A percentile compares a stretch with the other conserved stretches of the same genome.
Evolutionary conservation across 2,797 vertebrate genomes (phyloP).

Genomic region (Eulemur albifrons): DNA sequence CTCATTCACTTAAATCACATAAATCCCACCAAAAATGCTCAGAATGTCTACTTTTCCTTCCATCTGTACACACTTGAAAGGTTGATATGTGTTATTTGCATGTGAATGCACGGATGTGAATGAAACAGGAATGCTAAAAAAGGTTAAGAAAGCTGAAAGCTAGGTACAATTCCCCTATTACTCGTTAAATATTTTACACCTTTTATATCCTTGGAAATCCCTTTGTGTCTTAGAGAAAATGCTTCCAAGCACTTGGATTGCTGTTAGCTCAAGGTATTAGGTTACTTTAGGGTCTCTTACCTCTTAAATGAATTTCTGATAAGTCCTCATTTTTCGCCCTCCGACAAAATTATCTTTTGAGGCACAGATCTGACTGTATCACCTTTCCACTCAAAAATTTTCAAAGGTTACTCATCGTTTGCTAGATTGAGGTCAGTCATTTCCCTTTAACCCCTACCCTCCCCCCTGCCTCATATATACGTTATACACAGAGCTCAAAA

Average conservation of each 20-base stretch:
- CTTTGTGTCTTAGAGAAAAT: conserved; percentile 27
- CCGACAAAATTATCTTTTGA: conserved; percentile 8
- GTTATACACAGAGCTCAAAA: neutral
- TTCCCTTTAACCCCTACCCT: neutral
- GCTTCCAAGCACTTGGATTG: neutral
- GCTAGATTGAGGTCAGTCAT: neutral
- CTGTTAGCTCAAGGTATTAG: neutral
- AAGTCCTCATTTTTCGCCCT: neutral
- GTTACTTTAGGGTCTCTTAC: neutral
- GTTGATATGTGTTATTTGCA: conserved; percentile 19
- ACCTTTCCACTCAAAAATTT: conserved; percentile 24
- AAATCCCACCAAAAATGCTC: conserved; percentile 45
- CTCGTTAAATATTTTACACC: conserved; percentile 2
- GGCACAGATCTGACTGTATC: neutral
- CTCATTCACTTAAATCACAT: conserved; percentile 45
- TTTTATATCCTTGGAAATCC: neutral
- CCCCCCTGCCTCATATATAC: too few relatives aligned
- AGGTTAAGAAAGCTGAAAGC: neutral
- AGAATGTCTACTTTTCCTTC: conserved; percentile 34
- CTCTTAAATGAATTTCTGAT: neutral
- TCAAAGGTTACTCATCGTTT: neutral
- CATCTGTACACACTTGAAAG: conserved; percentile 55
- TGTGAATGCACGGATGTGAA: neutral
- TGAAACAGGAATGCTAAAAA: neutral
- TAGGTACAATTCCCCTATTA: neutral